Conservation (phyloP, 2,797 vertebrate species). For the Calcarius lapponicus region DNA sequence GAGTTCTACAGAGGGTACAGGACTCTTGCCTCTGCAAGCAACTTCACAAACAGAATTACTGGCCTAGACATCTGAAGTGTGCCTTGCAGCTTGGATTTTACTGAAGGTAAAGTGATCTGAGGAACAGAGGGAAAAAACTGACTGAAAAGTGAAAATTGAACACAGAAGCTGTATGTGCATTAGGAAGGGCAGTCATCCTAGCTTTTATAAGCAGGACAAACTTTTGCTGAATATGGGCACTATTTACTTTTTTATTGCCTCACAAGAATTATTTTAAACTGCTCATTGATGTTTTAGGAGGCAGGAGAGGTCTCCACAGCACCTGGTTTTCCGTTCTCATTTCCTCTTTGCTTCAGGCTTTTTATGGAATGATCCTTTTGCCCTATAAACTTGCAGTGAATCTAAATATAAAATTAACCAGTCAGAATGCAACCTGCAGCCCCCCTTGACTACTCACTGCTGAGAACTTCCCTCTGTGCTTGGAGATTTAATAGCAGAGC, state of each 20-base stretch:
- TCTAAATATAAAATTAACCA: background rate
- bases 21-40: background rate
- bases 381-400: conserved; percentile 15
- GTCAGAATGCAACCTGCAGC: background rate
- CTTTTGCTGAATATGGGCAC: background rate
- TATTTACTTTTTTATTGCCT: background rate
- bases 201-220: background rate
- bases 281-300: background rate
- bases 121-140: background rate
- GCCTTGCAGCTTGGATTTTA: background rate
- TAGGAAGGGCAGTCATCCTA: background rate
- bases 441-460: background rate
- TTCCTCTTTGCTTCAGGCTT: conserved; percentile 20
- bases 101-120: background rate
- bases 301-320: background rate
- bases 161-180: background rate
- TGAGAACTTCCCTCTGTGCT: background rate
- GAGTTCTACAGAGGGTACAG: background rate
- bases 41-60: background rate
- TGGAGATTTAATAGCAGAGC: background rate
- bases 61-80: background rate
- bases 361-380: conserved; percentile 22
- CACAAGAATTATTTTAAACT: background rate
- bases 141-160: background rate
- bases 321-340: conserved; percentile 42